Evolutionary conservation across 2,797 vertebrate species (phyloP), one percentile per base, ranked within the genome.

Genomic region (Peromyscus attwateri): DNA sequence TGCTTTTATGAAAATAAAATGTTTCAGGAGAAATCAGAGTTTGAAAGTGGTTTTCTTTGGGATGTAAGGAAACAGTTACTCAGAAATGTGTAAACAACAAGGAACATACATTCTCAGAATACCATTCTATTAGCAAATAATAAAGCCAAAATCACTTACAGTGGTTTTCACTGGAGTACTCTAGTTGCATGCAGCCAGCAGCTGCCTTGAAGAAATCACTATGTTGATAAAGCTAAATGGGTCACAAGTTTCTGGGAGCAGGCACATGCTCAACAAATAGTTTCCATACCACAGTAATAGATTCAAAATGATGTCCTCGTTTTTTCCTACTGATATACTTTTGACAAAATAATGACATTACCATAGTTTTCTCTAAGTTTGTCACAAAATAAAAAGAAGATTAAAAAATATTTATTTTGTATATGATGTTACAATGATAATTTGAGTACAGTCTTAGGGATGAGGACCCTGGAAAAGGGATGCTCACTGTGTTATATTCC

Each of bases 1-100:
- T 70, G 9, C 40, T 97, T 93, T 31, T 52, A 43, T 80, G 70
- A 93, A 60, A 94, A 87, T 55, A 57, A 89, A 92, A 88, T 25
- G 66, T 80, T 91, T 82, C 46, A 76, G 60, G 25, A 92, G 12
- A 95, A 96, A 95, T 7, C 2, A 93, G 77, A 94, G 11, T 16
- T 82, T 17, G 66, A 57, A 94, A 23, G 11, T 29, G 1, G 46
- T 14, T 34, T 73, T 49, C 60, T 91, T 82, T 73, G 43, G 66
- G 29, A 71, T 91, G 2, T 25, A 88, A 90, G 9, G 19, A 94
- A 80, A 71, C 12, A 71, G 31, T 62, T 89, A 66, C 66, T 91
- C 11, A 80, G 23, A 92, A 83, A 25, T 92, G 27, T 31, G 71
- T 93, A 92, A 85, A 81, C 4, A 21, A 80, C 19, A 87, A 85